Base-by-base conservation (phyloP, 2,888 invertebrate genomes). In the Nezara viridula region DNA sequence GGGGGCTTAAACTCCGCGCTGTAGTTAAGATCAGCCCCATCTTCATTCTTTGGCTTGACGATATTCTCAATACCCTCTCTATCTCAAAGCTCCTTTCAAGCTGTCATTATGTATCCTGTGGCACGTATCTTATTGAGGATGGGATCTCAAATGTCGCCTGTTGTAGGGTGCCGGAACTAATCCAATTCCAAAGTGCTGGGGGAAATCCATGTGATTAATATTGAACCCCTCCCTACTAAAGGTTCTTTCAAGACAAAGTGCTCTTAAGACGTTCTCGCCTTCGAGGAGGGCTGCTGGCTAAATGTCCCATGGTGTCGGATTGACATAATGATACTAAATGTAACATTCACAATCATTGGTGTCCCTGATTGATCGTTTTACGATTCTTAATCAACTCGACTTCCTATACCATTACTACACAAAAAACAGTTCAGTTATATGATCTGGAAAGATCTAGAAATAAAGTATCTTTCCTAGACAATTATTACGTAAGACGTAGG, bases 221-320 rank as follows among this genome's bases (percentile, higher is more conserved):
- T 32, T 32, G 60, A 27, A 16, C 21, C 60, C 66, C 21, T 21
- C 37, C 32, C 6, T 73, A 19, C 37, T 37, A 7, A 19, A 37
- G 5, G 66, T 19, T 73, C 66, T 73, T 37, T 27, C 6, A 73
- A 73, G 66, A 73, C 66, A 73, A 73, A 73, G 66, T 73, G 66
- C 32, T 19, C 1, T 60, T 9, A 73, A 37, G 66, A 37, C 37
- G 27, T 60, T 60, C n/a, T 12, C 60, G 66, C 66, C n/a, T 60
- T 27, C 10, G 27, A 73, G 7, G 37, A 37, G 66, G 32, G 66
- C 37, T 60, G 27, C 37, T 73, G 19, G 66, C 66, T 73, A 19
- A 73, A 73, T 37, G 32, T 32, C 19, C 32, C 66, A 9, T 73
- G 66, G 66, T 73, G 66, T 73, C 37, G 19, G 66, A 7, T 73